Evolutionary conservation across 2,113 vertebrate genomes (phyloP).

Genomic region (Hydrolagus affinis): DNA sequence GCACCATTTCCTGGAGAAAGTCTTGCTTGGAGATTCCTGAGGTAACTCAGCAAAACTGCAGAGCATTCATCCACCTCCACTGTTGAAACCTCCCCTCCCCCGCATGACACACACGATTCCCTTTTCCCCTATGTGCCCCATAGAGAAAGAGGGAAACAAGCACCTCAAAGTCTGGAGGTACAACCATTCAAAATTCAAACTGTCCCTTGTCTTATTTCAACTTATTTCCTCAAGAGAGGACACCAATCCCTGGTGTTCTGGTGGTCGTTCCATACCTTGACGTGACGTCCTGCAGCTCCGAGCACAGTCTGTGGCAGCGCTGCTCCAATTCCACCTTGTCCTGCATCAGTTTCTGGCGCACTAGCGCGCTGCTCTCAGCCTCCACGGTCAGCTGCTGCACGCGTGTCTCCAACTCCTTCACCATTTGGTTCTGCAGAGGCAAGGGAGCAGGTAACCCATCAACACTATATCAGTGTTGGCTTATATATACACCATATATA

Average conservation of each 20-base stretch:
- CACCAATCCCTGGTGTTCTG: background rate
- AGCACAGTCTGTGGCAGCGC: slow-evolving; percentile 53
- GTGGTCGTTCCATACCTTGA: slow-evolving; percentile 53
- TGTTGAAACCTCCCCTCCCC: background rate
- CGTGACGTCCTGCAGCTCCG: slow-evolving; percentile 73
- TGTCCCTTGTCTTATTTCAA: background rate
- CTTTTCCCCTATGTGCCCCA: no score
- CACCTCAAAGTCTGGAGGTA: background rate
- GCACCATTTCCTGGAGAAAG: no score
- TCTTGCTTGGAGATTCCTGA: slow-evolving; percentile 7
- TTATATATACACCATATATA: no score
- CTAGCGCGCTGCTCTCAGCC: slow-evolving; percentile 67
- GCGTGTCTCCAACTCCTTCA: slow-evolving; percentile 70
- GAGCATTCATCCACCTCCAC: background rate
- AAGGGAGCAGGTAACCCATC: slow-evolving; percentile 16
- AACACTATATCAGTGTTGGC: background rate
- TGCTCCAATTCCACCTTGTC: slow-evolving; percentile 76
- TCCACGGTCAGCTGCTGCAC: slow-evolving; percentile 77
- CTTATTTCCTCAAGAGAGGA: background rate
- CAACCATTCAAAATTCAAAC: background rate
- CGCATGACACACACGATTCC: no score
- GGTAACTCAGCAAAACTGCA: slow-evolving; percentile 27
- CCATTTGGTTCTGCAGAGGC: slow-evolving; percentile 62
- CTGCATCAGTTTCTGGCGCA: slow-evolving; percentile 69
- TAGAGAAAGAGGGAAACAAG: no score